Base-by-base conservation (phyloP, 2,797 vertebrate genomes). In the Cyclopterus lumpus region DNA sequence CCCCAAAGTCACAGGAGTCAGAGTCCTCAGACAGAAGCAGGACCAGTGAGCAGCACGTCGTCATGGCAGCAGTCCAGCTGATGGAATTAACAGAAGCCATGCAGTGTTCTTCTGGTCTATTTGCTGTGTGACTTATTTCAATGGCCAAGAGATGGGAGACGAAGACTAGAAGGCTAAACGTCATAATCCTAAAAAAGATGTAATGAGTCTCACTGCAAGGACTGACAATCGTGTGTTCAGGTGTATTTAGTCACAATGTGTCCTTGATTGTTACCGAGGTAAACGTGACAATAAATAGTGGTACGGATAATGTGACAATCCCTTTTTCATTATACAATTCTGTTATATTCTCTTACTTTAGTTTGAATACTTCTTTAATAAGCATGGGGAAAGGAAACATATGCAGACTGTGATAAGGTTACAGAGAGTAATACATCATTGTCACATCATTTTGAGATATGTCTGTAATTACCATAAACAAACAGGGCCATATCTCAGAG, bases 401-500 rank as follows among this genome's bases (percentile, higher is more conserved):
- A 28, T 26, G 26, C 42, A 5, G n/a, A n/a, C 48, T 20, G 1
- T 38, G 28, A 30, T 67, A 24, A 57, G 20, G n/a, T 26, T 62
- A 73, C 14, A 20, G 36, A 44, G 30, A n/a, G 40, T 22, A 36
- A 54, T 72, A 75, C 62, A 73, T 82, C 48, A 72, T 49, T 44
- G 63, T 18, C 64, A 40, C 62, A 60, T 53, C 57, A 67, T 57
- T 70, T 16, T 54, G 28, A 57, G 71, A 67, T 48, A 64, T 58
- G 48, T 11, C 61, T 49, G 42, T 77, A 14, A 81, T 82, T 77
- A 67, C 48, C 67, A 57, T 61, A 69, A 63, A 64, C 57, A 75
- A 78, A 77, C 2, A 3, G 2, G 1, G 42, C 49, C 54, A 44
- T 76, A 73, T 30, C 36, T 76, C 65, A 42, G 64, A 38, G 61